A percentile compares a stretch with the other conserved stretches of the same genome.
Conservation (phyloP, 2,888 invertebrate genomes). For the Lasioglossum malachurum region DNA sequence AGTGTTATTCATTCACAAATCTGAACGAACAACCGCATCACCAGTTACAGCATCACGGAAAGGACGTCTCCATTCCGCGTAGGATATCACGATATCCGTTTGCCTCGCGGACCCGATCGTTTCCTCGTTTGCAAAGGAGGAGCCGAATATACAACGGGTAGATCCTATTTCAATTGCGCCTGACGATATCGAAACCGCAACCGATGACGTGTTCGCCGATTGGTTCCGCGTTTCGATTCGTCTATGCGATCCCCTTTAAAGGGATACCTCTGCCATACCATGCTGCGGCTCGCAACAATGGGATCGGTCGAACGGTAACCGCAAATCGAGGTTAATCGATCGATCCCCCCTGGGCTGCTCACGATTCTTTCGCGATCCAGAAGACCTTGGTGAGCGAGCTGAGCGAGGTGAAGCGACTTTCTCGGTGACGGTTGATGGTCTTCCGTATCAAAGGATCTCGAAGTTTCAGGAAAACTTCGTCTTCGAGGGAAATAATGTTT, state of each 20-base stretch:
- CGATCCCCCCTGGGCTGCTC: neutral
- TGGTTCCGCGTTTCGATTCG: constrained; percentile 31
- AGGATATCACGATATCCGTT: constrained; percentile 33
- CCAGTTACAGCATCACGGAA: neutral
- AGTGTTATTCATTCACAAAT: too few species aligned
- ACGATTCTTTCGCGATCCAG: constrained; percentile 15
- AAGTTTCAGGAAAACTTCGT: too few species aligned
- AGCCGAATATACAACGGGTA: constrained; percentile 45
- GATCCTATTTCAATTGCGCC: constrained; percentile 64
- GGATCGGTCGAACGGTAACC: constrained; percentile 47
- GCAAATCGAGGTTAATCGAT: constrained; percentile 52
- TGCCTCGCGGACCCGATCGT: constrained; percentile 38
- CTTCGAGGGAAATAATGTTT: too few species aligned
- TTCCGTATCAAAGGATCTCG: too few species aligned
- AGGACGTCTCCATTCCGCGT: neutral
- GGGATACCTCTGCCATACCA: constrained; percentile 29
- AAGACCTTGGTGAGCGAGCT: neutral
- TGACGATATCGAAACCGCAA: constrained; percentile 56
- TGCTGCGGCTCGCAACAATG: constrained; percentile 21
- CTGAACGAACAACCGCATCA: neutral
- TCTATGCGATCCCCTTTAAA: constrained; percentile 64
- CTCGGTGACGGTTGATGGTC: neutral
- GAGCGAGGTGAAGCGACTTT: neutral
- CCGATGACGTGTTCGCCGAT: constrained; percentile 48
- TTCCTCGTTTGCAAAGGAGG: constrained; percentile 43